phyloP scores from a whole-genome alignment of 2,888 invertebrate genomes.

The Marronus borbonicus region DNA sequence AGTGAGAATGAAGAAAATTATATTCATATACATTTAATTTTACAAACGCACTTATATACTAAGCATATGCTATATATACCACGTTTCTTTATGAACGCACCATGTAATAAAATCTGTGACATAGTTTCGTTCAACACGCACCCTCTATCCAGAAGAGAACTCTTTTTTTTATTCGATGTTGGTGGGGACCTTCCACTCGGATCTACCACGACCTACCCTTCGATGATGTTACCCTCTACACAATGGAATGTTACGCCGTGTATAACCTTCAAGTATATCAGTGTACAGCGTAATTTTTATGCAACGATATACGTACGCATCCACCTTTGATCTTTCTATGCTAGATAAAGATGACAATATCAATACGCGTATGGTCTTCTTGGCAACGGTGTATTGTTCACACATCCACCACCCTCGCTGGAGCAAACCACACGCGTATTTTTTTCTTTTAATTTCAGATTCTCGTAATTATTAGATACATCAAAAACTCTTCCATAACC shows the following conservation, averaged over 20 bases:
- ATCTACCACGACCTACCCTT: slow-evolving; percentile 57
- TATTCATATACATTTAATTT: too few species aligned
- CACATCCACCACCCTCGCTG: slow-evolving; percentile 21
- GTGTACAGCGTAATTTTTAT: slow-evolving; percentile 31
- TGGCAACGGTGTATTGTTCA: slow-evolving; percentile 19
- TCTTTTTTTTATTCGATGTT: slow-evolving; percentile 32
- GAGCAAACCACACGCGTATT: slow-evolving; percentile 15
- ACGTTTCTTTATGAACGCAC: neutral
- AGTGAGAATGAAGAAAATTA: too few species aligned
- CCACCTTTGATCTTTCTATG: slow-evolving; percentile 28
- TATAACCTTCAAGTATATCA: slow-evolving; percentile 42
- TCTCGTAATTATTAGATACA: slow-evolving; percentile 50
- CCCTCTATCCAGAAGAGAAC: slow-evolving; percentile 52
- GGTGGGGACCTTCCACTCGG: neutral
- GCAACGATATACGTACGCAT: slow-evolving; percentile 41
- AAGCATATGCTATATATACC: neutral
- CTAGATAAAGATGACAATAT: slow-evolving; percentile 31
- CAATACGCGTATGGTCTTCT: slow-evolving; percentile 22
- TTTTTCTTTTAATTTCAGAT: slow-evolving; percentile 41
- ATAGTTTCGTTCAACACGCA: slow-evolving; percentile 55
- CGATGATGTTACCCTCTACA: slow-evolving; percentile 26
- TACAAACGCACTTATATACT: too few species aligned
- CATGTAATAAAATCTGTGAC: slow-evolving; percentile 54
- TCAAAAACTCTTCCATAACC: slow-evolving; percentile 47
- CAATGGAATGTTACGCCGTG: slow-evolving; percentile 28